Percentiles rank a stretch among this genome's conserved stretches.
These are phyloP conservation scores for Tympanuchus pallidicinctus DNA, from an alignment of 2,113 vertebrate genomes.

Conservation along the genomic window DNA sequence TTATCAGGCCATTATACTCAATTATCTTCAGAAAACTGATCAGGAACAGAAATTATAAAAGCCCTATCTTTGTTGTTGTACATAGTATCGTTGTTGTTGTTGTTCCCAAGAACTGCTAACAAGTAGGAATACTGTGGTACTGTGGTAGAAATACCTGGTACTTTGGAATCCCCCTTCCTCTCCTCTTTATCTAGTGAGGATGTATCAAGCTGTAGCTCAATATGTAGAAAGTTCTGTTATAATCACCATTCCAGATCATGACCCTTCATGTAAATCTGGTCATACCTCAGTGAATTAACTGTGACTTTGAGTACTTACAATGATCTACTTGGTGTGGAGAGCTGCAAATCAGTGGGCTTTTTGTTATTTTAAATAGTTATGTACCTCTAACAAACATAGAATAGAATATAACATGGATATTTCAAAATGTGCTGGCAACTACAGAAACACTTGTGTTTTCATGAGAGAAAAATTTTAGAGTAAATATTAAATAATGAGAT, in stretches of 20 bases:
- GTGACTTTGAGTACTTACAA: background rate
- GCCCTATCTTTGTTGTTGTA: background rate
- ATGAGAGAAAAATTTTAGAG: background rate
- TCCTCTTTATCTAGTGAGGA: too few species aligned
- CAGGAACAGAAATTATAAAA: background rate
- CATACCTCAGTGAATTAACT: background rate
- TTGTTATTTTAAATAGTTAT: background rate
- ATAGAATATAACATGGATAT: background rate
- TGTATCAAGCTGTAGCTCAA: too few species aligned
- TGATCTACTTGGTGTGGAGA: background rate
- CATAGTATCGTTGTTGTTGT: background rate
- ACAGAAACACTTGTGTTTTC: background rate
- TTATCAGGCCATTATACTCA: background rate
- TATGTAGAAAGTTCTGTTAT: background rate
- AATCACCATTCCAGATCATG: background rate
- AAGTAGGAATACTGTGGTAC: background rate
- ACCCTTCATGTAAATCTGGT: background rate
- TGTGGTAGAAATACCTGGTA: background rate
- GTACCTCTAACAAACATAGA: accelerated
- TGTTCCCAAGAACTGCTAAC: background rate
- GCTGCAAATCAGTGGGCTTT: background rate
- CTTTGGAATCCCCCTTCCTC: background rate
- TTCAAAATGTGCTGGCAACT: background rate
- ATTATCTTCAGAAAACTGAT: background rate
- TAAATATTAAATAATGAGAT: background rate